These are phyloP conservation scores for Lycocorax pyrrhopterus DNA, from an alignment of 2,113 vertebrate genomes.

Conservation along the genomic window DNA sequence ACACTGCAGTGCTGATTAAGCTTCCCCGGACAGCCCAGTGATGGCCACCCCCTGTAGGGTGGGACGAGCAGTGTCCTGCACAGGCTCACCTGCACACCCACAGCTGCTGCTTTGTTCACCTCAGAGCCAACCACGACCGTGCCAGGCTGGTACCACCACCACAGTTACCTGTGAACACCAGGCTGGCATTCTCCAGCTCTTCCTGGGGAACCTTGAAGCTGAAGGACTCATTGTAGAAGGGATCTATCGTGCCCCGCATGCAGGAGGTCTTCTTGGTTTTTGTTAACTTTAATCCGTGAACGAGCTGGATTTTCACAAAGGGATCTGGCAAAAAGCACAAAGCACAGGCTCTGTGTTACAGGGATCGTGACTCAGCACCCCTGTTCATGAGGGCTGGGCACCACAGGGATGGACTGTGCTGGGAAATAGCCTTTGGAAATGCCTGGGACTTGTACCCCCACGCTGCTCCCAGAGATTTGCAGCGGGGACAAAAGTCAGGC, in stretches of 20 bases:
- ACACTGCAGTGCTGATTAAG: background rate
- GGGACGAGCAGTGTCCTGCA: background rate
- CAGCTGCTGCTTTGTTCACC: background rate
- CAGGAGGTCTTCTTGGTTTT: constrained; percentile 91
- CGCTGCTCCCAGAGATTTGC: accelerated
- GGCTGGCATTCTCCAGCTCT: constrained; percentile 84
- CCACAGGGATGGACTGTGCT: background rate
- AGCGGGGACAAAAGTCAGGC: background rate
- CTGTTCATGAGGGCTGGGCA: accelerated
- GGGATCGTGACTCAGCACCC: accelerated
- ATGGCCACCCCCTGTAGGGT: background rate
- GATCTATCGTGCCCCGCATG: constrained; percentile 86
- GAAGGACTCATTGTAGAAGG: constrained; percentile 90
- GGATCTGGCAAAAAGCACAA: constrained; percentile 76
- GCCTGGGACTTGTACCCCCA: background rate
- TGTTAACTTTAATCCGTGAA: constrained; percentile 84
- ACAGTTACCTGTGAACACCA: constrained; percentile 85
- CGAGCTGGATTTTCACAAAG: constrained; percentile 89
- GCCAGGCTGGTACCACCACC: accelerated
- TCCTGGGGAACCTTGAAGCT: constrained; percentile 88
- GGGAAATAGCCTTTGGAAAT: background rate
- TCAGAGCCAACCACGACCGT: accelerated
- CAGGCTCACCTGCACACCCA: background rate
- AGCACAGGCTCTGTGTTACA: background rate
- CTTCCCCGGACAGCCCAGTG: accelerated